These are phyloP conservation scores for Drosophila picticornis DNA, from an alignment of 2,888 invertebrate species.

Conservation along the genomic window DNA sequence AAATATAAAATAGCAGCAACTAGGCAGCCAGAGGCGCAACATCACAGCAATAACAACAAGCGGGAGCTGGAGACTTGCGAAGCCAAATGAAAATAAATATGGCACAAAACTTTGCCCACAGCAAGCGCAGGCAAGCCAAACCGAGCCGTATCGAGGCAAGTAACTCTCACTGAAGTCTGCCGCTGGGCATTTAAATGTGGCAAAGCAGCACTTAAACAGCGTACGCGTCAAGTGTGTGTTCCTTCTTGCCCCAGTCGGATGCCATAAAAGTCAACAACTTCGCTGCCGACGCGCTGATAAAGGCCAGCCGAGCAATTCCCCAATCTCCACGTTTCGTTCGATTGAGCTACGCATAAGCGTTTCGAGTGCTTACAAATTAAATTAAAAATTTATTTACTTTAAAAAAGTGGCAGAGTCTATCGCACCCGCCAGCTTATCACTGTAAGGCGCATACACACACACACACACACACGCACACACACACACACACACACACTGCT, in stretches of 20 bases:
- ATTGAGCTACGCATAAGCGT: constrained; percentile 78
- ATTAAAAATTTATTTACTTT: constrained; percentile 78
- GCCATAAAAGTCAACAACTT: constrained; percentile 78
- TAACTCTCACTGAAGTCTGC: constrained; percentile 38
- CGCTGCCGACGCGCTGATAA: constrained; percentile 66
- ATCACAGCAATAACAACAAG: constrained; percentile 15
- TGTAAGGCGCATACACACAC: constrained; percentile 31
- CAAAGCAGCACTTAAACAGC: constrained; percentile 49
- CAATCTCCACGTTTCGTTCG: constrained; percentile 45
- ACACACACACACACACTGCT: constrained; percentile 14
- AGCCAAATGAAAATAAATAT: constrained; percentile 73
- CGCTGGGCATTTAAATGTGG: constrained; percentile 60
- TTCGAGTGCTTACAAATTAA: constrained; percentile 75
- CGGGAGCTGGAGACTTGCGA: constrained; percentile 22
- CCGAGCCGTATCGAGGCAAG: constrained; percentile 1
- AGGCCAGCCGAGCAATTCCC: constrained; percentile 42
- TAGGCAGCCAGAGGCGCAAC: constrained; percentile 32
- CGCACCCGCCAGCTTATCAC: constrained; percentile 57
- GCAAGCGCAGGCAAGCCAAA: constrained; percentile 2
- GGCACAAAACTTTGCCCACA: constrained; percentile 58
- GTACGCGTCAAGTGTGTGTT: constrained; percentile 19
- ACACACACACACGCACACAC: constrained; percentile 23
- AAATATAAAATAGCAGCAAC: constrained; percentile 75
- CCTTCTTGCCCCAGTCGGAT: constrained; percentile 48
- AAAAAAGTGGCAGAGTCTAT: constrained; percentile 46